Percentiles rank a stretch among this genome's conserved stretches.
Conservation (phyloP, 2,113 vertebrate genomes). For the Ctenomys sociabilis region DNA sequence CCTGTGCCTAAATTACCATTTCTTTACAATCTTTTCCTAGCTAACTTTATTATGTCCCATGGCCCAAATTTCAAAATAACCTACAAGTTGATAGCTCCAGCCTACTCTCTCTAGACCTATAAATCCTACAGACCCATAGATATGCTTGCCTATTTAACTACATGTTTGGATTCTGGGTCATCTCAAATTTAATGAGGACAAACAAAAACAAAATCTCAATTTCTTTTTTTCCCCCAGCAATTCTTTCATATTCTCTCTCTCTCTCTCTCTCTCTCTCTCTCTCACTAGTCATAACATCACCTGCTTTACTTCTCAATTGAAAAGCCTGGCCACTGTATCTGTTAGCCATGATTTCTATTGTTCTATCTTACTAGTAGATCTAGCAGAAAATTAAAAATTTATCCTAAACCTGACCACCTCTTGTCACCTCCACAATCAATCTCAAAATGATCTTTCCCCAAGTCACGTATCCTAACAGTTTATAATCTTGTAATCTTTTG, state of each 20-base stretch:
- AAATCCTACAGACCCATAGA: neutral
- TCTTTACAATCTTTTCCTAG: neutral
- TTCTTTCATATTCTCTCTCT: neutral
- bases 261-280: too few species aligned
- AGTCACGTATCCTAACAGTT: neutral
- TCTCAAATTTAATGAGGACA: neutral
- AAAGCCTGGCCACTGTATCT: neutral
- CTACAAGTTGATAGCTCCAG: neutral
- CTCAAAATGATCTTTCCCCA: neutral
- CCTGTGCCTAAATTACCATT: neutral
- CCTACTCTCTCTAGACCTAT: neutral
- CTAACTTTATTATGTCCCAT: neutral
- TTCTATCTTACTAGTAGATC: neutral
- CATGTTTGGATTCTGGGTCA: neutral
- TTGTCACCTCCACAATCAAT: neutral
- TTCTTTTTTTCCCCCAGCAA: neutral
- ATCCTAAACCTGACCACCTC: neutral
- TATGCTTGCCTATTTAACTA: neutral
- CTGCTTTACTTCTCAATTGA: neutral
- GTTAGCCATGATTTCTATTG: neutral
- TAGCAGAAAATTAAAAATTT: neutral
- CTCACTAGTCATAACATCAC: neutral
- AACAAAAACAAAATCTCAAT: neutral
- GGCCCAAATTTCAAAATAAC: neutral
- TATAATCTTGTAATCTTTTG: neutral